Conservation (phyloP, 2,888 invertebrate genomes). For the Dryococelus australis region DNA sequence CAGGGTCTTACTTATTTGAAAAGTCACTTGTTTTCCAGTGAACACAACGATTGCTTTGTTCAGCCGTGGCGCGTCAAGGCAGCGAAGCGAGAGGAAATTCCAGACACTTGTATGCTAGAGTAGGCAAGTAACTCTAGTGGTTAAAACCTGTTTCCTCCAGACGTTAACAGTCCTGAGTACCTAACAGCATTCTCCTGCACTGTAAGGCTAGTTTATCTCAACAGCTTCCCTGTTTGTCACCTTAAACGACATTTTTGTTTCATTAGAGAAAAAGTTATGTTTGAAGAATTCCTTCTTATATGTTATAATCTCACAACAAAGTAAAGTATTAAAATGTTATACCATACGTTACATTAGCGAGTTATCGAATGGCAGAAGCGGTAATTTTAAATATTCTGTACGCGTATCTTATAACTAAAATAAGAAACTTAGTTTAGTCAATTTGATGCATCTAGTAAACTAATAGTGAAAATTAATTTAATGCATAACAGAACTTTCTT, state of each 20-base stretch:
- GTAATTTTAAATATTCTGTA: too few relatives aligned
- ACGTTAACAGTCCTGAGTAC: background rate
- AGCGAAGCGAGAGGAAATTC: background rate
- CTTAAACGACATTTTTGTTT: too few relatives aligned
- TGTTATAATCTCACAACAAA: background rate
- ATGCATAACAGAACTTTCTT: too few relatives aligned
- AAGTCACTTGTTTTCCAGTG: too few relatives aligned
- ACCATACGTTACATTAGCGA: too few relatives aligned
- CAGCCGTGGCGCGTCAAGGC: background rate
- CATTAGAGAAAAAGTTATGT: background rate
- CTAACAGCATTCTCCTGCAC: background rate
- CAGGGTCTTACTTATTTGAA: too few relatives aligned
- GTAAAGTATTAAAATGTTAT: too few relatives aligned
- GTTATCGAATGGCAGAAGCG: too few relatives aligned
- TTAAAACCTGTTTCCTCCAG: background rate
- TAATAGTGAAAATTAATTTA: too few relatives aligned
- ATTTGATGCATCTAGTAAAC: too few relatives aligned
- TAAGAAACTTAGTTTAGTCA: too few relatives aligned
- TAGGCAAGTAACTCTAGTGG: background rate
- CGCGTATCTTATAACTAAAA: too few relatives aligned
- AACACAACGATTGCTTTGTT: background rate
- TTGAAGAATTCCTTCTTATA: background rate
- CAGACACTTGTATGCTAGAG: conserved; percentile 13
- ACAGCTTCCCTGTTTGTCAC: background rate
- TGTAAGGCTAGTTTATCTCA: background rate